Percentiles rank a stretch among this genome's conserved stretches.
phyloP scores from a whole-genome alignment of 2,888 invertebrate genomes.

The Ormyrus thymus region DNA sequence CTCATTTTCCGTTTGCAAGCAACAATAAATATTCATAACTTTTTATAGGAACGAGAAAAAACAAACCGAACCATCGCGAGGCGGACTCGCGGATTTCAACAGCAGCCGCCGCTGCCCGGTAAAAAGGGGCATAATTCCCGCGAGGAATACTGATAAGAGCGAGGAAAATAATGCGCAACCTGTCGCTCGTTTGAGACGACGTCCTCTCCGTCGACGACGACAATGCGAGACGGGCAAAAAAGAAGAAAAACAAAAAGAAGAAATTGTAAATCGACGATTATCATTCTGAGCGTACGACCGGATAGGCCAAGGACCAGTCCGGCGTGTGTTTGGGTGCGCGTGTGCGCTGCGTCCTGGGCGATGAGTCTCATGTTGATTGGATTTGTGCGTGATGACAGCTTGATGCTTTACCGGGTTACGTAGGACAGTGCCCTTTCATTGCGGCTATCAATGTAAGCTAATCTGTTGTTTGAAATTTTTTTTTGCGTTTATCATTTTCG shows the following conservation, averaged over 20 bases:
- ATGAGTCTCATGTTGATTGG: not conserved
- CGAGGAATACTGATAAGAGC: constrained; percentile 29
- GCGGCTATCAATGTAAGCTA: too few species aligned
- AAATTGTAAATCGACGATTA: constrained; percentile 19
- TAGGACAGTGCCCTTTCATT: too few species aligned
- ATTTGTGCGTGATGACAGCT: too few species aligned
- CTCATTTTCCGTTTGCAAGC: too few species aligned
- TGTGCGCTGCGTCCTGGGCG: not conserved
- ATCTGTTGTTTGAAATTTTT: too few species aligned
- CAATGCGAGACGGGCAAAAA: not conserved
- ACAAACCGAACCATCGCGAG: not conserved
- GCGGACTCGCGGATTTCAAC: constrained; percentile 13
- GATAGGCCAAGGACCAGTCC: constrained; percentile 8
- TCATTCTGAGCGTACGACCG: not conserved
- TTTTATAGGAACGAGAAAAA: not conserved
- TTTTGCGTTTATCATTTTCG: too few species aligned
- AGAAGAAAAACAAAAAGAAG: constrained; percentile 18
- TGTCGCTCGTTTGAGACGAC: constrained; percentile 1
- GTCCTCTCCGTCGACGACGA: not conserved
- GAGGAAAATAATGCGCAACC: constrained; percentile 27
- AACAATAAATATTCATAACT: constrained; percentile 15
- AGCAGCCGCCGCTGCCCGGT: not conserved
- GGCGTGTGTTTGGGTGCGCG: too few species aligned
- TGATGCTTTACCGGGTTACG: too few species aligned
- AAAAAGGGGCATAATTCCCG: constrained; percentile 22